Percentiles rank a stretch among this genome's conserved stretches.
These are phyloP conservation scores for Eupithecia centaureata DNA, from an alignment of 2,888 invertebrate species.

Conservation along the genomic window DNA sequence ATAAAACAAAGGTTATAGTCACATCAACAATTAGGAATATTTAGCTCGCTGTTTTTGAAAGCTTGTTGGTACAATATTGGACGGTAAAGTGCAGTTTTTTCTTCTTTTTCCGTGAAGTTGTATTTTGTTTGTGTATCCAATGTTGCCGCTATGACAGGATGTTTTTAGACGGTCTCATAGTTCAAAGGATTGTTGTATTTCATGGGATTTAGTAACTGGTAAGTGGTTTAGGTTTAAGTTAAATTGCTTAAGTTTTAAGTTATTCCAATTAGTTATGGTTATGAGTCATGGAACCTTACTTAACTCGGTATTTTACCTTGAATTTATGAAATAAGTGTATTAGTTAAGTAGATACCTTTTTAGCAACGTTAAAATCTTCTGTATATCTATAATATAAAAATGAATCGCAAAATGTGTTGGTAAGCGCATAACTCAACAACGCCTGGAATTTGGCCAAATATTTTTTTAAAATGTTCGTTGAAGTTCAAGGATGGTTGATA, in stretches of 20 bases:
- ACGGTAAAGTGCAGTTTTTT: slow-evolving; percentile 20
- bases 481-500: no score
- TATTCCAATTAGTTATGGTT: slow-evolving; percentile 1
- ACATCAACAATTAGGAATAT: not conserved
- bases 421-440: no score
- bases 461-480: no score
- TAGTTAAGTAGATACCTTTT: not conserved
- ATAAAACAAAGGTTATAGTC: not conserved
- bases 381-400: not conserved
- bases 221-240: slow-evolving; percentile 48
- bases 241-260: slow-evolving; percentile 13
- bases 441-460: no score
- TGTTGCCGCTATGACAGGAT: slow-evolving; percentile 73
- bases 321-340: not conserved
- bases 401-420: no score
- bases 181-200: slow-evolving; percentile 66
- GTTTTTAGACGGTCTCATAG: slow-evolving; percentile 58
- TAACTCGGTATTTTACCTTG: slow-evolving; percentile 10
- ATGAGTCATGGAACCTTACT: slow-evolving; percentile 11
- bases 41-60: not conserved
- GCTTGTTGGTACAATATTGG: slow-evolving; percentile 1
- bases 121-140: slow-evolving; percentile 72
- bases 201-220: slow-evolving; percentile 76
- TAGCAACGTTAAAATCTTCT: not conserved
- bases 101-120: slow-evolving; percentile 61